A percentile compares a stretch with the other conserved stretches of the same genome.
phyloP scores from a whole-genome alignment of 2,113 vertebrate genomes.

The Glareola pratincola region DNA sequence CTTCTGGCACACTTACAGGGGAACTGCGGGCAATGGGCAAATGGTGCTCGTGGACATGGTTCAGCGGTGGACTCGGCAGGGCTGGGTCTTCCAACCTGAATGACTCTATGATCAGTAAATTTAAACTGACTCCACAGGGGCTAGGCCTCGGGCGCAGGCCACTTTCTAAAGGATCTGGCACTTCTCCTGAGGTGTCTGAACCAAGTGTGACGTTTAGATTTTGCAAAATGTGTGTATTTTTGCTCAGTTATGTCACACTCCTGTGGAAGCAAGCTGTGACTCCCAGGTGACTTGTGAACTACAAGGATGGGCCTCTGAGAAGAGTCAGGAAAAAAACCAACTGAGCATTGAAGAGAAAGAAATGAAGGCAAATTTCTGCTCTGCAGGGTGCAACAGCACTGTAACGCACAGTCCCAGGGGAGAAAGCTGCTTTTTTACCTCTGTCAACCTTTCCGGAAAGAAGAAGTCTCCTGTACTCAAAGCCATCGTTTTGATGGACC shows the following conservation, averaged over 20 bases:
- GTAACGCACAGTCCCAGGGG: neutral
- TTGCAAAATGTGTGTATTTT: neutral
- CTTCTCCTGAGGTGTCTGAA: neutral
- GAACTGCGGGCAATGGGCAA: neutral
- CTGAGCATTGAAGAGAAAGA: neutral
- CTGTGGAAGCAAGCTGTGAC: neutral
- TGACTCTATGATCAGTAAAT: neutral
- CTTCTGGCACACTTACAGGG: neutral
- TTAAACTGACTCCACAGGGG: neutral
- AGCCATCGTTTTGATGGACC: neutral
- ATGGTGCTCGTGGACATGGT: neutral
- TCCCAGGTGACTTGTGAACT: neutral
- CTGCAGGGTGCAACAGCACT: neutral
- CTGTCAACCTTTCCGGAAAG: neutral
- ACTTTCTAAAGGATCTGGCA: neutral
- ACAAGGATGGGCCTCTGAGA: neutral
- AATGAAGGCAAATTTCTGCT: neutral
- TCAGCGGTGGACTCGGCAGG: neutral
- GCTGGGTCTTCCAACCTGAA: neutral
- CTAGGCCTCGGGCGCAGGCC: neutral
- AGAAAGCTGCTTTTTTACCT: neutral
- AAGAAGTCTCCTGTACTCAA: neutral
- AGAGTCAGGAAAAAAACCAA: neutral
- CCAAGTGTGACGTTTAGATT: neutral
- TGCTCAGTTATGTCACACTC: neutral